Evolutionary conservation across 1,140 invertebrate genomes (phyloP).

Genomic region (Drosophila sucinea): DNA sequence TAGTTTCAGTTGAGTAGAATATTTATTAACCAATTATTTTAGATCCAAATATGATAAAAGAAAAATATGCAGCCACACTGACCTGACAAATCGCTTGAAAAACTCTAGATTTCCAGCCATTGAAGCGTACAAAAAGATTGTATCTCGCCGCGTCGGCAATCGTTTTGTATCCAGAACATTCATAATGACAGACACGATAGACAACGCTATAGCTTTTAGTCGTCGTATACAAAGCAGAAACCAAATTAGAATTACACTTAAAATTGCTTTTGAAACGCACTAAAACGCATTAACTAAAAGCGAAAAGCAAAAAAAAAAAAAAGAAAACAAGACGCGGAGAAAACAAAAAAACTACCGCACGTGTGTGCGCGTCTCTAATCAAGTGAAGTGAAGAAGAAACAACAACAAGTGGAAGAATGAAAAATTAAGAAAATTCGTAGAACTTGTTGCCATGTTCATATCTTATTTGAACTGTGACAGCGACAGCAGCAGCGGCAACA

Average conservation of each 20-base stretch:
- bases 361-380: slow-evolving; percentile 48
- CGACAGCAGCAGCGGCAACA: slow-evolving; percentile 34
- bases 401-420: slow-evolving; percentile 30
- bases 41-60: too few species aligned
- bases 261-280: slow-evolving; percentile 12
- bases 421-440: slow-evolving; percentile 24
- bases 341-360: slow-evolving; percentile 11
- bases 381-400: slow-evolving; percentile 59
- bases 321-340: background rate
- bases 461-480: slow-evolving; percentile 75
- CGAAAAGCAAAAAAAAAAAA: slow-evolving; percentile 10
- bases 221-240: slow-evolving; percentile 11
- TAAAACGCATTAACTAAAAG: slow-evolving; percentile 13
- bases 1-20: too few species aligned
- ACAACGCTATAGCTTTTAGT: background rate
- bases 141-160: slow-evolving; percentile 38
- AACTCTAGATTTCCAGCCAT: background rate
- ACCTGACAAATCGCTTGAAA: background rate
- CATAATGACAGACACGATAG: slow-evolving; percentile 57
- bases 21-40: too few species aligned
- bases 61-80: background rate
- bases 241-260: slow-evolving; percentile 25
- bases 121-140: slow-evolving; percentile 22
- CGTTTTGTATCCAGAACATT: slow-evolving; percentile 39
- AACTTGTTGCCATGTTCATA: slow-evolving; percentile 71